Base-by-base conservation (phyloP, 2,888 invertebrate genomes). In the Cerceris ruficornis region DNA sequence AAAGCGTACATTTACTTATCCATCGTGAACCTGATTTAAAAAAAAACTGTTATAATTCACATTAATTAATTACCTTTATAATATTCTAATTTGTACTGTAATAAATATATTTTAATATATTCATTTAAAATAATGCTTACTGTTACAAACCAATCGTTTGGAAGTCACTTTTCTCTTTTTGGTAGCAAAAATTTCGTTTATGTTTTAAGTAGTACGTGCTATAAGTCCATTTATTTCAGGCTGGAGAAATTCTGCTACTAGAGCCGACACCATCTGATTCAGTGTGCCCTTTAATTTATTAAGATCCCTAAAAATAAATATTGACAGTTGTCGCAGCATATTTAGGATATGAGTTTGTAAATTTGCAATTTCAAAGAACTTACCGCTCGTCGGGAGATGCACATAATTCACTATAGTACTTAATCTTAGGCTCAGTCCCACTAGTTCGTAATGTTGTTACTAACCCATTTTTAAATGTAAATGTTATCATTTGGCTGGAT, bases 351-450 rank as follows among this genome's bases (percentile, higher is more conserved):
- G 50, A 60, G 11, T 52, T 9, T 15, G 41, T 41, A 41, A 15
- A 17, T 15, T 4, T 61, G 0, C 6, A n/a, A 60, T 55, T 46
- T 46, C 9, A 0, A 43, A 42, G 42, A 75, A 93, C 93, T 93
- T 93, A 95, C 95, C 93, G 94, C 87, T 95, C 93, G 15, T 93
- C 93, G 13, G 96, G 95, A 58, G 94, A 91, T 75, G 96, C 96
- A 83, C 97, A 96, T 71, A 98, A 93, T 92, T 99, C 99, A 0
- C 98, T 96, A 93, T 99, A 99, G 93, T 98, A 99, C 93, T 99
- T 99, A 88, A 99, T 95, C 93, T 99, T 99, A 55, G 99, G 99
- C 92, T 99, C 99, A 0, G 99, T 99, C 59, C 99, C 99, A 92
- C 98, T 98, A 0, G 99, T 98, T 82, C 99, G 94, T 46, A 99